phyloP scores from a whole-genome alignment of 2,113 vertebrate species.

The Caranx ignobilis region DNA sequence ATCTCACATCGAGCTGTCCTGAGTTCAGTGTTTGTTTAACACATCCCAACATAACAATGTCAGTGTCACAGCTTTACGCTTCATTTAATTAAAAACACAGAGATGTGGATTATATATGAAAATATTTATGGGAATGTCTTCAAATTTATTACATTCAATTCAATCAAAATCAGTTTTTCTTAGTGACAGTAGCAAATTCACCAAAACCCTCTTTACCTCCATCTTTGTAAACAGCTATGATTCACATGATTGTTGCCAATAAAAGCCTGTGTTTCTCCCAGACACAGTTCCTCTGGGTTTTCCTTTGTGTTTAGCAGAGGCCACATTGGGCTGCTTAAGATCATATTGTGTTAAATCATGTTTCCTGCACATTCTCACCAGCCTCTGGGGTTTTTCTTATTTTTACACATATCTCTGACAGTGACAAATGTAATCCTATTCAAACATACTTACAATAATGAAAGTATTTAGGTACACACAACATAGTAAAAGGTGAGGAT shows the following conservation, averaged over 20 bases:
- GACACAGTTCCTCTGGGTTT: neutral
- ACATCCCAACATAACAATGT: neutral
- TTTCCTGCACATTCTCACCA: conserved; percentile 8
- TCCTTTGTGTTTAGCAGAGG: neutral
- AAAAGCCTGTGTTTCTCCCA: conserved; percentile 17
- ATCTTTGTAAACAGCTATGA: conserved; percentile 30
- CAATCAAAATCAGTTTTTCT: conserved; percentile 34
- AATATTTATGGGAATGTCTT: conserved; percentile 80
- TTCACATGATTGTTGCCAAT: conserved; percentile 49
- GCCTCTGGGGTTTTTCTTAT: neutral
- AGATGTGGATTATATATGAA: conserved; percentile 63
- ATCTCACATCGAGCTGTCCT: neutral
- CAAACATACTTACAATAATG: conserved; percentile 24
- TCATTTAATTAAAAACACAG: conserved; percentile 32
- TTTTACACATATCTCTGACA: neutral
- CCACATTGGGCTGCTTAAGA: neutral
- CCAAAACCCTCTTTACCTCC: neutral
- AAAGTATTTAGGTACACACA: conserved; percentile 14
- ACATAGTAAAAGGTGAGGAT: conserved; percentile 14
- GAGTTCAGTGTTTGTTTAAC: neutral
- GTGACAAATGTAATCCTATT: neutral
- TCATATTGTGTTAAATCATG: neutral
- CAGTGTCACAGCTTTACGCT: neutral
- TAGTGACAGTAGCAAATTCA: conserved; percentile 22
- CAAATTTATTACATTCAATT: conserved; percentile 75